Conservation (phyloP, 2,797 vertebrate genomes). For the Lutra lutra region DNA sequence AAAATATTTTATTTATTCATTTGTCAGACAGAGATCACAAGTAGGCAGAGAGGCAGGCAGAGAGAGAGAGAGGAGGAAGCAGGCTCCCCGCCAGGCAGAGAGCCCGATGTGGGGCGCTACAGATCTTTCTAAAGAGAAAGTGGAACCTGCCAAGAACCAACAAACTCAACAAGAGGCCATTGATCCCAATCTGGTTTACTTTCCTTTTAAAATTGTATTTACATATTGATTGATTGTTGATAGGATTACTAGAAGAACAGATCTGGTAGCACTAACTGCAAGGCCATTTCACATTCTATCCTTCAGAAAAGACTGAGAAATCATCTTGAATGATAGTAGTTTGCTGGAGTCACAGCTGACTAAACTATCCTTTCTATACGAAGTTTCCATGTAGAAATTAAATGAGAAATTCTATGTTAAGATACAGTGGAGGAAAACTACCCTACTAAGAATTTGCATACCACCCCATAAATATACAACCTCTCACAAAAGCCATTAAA, state of each 20-base stretch:
- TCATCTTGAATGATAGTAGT: not conserved
- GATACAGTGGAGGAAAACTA: not conserved
- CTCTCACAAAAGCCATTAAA: not conserved
- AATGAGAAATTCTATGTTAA: not conserved
- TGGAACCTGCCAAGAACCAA: not conserved
- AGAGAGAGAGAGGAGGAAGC: too few species aligned
- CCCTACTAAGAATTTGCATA: not conserved
- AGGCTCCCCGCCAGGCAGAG: too few species aligned
- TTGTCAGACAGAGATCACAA: too few species aligned
- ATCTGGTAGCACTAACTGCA: not conserved
- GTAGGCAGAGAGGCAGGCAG: too few species aligned
- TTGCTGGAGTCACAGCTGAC: not conserved
- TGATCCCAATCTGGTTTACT: not conserved
- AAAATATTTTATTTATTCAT: too few species aligned
- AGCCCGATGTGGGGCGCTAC: too few species aligned
- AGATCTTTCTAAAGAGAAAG: not conserved
- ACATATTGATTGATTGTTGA: not conserved
- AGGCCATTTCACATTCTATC: not conserved
- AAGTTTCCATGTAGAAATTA: not conserved
- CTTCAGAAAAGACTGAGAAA: not conserved
- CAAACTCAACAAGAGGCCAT: not conserved
- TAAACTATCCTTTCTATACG: not conserved
- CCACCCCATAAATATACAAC: not conserved
- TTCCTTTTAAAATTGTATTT: not conserved
- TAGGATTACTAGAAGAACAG: not conserved